Conservation (phyloP, 2,888 invertebrate species). For the Incurvaria masculella region DNA sequence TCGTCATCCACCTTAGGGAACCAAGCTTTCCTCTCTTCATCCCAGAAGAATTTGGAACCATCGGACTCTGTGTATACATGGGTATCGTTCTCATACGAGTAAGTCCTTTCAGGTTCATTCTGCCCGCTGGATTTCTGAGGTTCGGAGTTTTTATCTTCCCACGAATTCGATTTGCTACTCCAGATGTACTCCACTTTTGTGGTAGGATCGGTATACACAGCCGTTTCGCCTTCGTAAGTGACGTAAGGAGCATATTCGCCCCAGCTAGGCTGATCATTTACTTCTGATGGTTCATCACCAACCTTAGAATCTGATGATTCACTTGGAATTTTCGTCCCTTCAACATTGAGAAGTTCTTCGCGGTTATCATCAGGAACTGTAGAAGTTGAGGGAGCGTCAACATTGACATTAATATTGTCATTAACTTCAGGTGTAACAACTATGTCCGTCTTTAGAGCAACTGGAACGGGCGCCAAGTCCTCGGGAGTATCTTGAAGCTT, state of each 20-base stretch:
- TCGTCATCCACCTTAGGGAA: slow-evolving; percentile 97
- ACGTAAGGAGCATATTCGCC: slow-evolving; percentile 58
- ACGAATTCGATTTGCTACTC: slow-evolving; percentile 50
- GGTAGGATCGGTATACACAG: slow-evolving; percentile 72
- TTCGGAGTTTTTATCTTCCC: slow-evolving; percentile 36
- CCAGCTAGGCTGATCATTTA: no score
- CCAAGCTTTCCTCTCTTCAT: slow-evolving; percentile 88
- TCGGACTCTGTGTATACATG: slow-evolving; percentile 82
- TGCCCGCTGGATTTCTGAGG: slow-evolving; percentile 27
- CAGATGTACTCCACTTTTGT: slow-evolving; percentile 66
- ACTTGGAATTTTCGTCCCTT: no score
- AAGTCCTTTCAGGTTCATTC: slow-evolving; percentile 38
- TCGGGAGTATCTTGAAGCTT: slow-evolving; percentile 31
- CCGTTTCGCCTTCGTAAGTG: slow-evolving; percentile 66
- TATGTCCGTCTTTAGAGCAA: no score
- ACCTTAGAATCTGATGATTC: no score
- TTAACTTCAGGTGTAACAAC: no score
- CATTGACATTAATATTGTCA: no score
- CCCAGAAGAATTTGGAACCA: slow-evolving; percentile 91
- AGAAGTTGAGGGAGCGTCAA: no score
- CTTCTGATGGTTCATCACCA: no score
- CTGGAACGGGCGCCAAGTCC: no score
- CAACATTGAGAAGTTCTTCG: no score
- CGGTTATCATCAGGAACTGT: no score
- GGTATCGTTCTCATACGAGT: slow-evolving; percentile 73